A percentile compares a stretch with the other conserved stretches of the same genome.
Evolutionary conservation across 2,113 vertebrate species (phyloP).

Genomic region (Gnathonemus longibarbis): DNA sequence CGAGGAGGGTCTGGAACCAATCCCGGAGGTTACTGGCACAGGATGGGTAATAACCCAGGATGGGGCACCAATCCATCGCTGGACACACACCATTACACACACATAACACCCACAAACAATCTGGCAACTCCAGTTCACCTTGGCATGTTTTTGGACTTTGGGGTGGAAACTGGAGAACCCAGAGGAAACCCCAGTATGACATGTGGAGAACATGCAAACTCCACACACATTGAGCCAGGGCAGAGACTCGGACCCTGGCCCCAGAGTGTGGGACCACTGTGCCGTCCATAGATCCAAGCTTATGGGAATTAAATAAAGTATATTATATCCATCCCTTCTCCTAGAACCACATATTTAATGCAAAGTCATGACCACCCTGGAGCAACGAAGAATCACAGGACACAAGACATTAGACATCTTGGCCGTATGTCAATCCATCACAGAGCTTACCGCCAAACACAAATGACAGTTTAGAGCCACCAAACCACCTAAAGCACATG

Average conservation of each 20-base stretch:
- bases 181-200: not conserved
- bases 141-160: not conserved
- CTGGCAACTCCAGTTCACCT: not conserved
- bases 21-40: not conserved
- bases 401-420: not conserved
- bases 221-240: not conserved
- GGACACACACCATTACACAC: not conserved
- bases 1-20: not conserved
- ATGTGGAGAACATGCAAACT: not conserved
- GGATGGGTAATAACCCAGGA: not conserved
- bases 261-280: not conserved
- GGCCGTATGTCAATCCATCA: not conserved
- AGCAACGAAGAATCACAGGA: not conserved
- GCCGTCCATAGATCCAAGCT: not conserved
- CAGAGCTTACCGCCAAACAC: not conserved
- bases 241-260: not conserved
- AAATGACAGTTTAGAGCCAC: not conserved
- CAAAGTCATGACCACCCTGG: not conserved
- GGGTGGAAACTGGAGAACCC: not conserved
- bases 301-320: not conserved
- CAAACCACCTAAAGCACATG: not conserved
- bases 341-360: not conserved
- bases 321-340: not conserved
- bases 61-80: not conserved
- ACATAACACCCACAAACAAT: not conserved